Evolutionary conservation across 2,888 invertebrate genomes (phyloP).

Genomic region (Strigamia crassipes): DNA sequence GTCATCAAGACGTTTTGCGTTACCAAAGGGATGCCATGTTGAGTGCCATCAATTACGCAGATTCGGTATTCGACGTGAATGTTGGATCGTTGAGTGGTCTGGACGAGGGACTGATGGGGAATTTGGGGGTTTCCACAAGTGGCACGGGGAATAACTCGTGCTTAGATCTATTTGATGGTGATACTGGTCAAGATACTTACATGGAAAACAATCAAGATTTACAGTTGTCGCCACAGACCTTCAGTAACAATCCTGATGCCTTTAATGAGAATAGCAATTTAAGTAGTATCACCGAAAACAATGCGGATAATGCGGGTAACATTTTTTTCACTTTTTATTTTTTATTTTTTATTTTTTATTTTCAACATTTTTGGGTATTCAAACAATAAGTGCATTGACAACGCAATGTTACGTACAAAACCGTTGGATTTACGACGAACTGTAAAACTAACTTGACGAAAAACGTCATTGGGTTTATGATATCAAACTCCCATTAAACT

Average conservation of each 20-base stretch:
- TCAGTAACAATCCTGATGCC: constrained; percentile 53
- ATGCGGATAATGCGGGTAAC: constrained; percentile 46
- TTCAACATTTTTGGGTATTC: background rate
- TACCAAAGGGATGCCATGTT: constrained; percentile 58
- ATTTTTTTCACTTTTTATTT: background rate
- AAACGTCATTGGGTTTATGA: too few species aligned
- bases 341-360: background rate
- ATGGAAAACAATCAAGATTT: constrained; percentile 55
- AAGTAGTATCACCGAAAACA: constrained; percentile 49
- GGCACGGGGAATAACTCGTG: constrained; percentile 54
- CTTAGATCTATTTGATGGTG: constrained; percentile 58
- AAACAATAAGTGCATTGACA: background rate
- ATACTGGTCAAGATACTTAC: constrained; percentile 56
- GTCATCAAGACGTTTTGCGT: constrained; percentile 43
- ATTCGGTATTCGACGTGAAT: constrained; percentile 57
- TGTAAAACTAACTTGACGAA: too few species aligned
- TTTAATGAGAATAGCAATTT: constrained; percentile 52
- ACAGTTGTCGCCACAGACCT: constrained; percentile 56
- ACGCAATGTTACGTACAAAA: too few species aligned
- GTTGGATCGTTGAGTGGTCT: constrained; percentile 54
- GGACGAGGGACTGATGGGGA: constrained; percentile 56
- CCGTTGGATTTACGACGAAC: too few species aligned
- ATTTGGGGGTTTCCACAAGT: constrained; percentile 53
- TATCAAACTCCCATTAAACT: too few species aligned
- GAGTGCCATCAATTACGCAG: constrained; percentile 57